Percentiles rank a stretch among this genome's conserved stretches.
These are phyloP conservation scores for Scomber colias DNA, from an alignment of 2,113 vertebrate genomes.

Conservation along the genomic window DNA sequence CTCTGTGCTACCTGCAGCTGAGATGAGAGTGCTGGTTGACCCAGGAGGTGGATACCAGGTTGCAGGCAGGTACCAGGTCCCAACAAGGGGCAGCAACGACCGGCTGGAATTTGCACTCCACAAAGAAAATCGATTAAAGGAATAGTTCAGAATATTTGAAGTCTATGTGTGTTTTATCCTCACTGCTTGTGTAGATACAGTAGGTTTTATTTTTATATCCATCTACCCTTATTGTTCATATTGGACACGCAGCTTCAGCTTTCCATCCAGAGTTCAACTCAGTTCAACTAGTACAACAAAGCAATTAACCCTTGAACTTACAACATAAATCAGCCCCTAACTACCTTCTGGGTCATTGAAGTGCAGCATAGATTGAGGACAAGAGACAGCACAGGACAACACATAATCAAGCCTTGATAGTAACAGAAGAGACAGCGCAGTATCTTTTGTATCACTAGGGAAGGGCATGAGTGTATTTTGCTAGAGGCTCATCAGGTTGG, in stretches of 20 bases:
- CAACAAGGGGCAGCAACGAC: slow-evolving; percentile 45
- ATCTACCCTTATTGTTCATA: neutral
- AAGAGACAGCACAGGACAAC: no score
- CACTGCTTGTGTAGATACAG: slow-evolving; percentile 4
- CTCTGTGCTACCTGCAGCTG: slow-evolving; percentile 65
- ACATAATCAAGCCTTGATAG: no score
- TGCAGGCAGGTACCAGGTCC: slow-evolving; percentile 72
- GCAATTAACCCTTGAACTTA: no score
- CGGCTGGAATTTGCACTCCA: slow-evolving; percentile 33
- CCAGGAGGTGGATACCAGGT: slow-evolving; percentile 66
- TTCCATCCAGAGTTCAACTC: neutral
- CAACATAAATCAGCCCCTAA: no score
- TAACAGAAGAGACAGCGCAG: no score
- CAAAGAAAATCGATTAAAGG: slow-evolving; percentile 38
- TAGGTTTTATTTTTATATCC: slow-evolving; percentile 10
- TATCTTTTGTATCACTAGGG: no score
- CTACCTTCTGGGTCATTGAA: no score
- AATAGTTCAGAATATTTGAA: slow-evolving; percentile 35
- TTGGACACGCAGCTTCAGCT: slow-evolving; percentile 3
- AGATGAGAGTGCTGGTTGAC: slow-evolving; percentile 65
- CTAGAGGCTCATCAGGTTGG: no score
- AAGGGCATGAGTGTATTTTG: no score
- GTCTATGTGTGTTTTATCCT: slow-evolving; percentile 45
- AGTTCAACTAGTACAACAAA: no score
- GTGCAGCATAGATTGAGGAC: no score